Evolutionary conservation across 2,113 vertebrate species (phyloP), one percentile per base, ranked within the genome.

Genomic region (Aphyosemion australe): DNA sequence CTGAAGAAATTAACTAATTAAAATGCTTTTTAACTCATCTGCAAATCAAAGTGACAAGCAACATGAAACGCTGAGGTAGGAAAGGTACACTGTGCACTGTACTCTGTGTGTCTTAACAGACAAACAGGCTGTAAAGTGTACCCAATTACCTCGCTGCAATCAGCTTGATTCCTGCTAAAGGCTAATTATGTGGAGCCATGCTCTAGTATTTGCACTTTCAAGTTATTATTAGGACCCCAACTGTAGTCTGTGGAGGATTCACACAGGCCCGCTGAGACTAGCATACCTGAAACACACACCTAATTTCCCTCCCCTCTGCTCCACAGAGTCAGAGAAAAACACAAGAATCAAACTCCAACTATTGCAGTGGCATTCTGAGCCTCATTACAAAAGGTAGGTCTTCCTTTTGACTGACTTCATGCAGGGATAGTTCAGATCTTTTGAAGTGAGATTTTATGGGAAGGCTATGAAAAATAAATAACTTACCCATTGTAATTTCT

Each of bases 151-250:
- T 86, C 77, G 67, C 75, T 76, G 88, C 88, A 92, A 93, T 92
- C 92, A 92, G 87, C 88, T 90, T 88, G 87, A 90, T 91, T 90
- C 84, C 61, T 89, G 86, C 88, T 92, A 92, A 92, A 90, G 88
- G 88, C 90, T 93, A 92, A 93, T 93, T 93, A 93, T 84, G 87
- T 84, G 81, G 78, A 85, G 83, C 83, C 84, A 87, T 78, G 82
- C 85, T 79, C 69, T 54, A 90, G 80, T 86, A 85, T 86, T 86
- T 89, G 85, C 90, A 92, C 92, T 93, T 93, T 92, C 92, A 93
- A 93, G 92, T 92, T 93, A 93, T 93, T 93, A 93, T 92, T 93
- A 93, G 92, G 92, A 91, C 84, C 84, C 84, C 85, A 80, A 88
- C 87, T 84, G 78, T 82, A 85, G 85, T 87, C 88, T 88, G 70